A percentile compares a stretch with the other conserved stretches of the same genome.
These are phyloP conservation scores for Actinostola sp. DNA, from an alignment of 92 coral and sea anemone genomes.

Conservation along the genomic window DNA sequence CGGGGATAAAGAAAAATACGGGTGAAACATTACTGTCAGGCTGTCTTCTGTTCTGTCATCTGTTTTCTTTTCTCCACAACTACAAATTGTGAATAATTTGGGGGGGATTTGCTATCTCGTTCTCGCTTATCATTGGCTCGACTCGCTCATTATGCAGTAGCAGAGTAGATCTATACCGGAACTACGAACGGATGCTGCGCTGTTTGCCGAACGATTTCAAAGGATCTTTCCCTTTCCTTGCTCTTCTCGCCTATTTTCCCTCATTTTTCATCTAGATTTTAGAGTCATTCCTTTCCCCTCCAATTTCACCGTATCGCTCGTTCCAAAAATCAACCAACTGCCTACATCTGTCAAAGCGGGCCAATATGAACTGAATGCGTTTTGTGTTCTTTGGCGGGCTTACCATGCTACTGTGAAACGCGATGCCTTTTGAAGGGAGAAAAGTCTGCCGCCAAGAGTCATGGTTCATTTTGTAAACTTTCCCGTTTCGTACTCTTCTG, in stretches of 20 bases:
- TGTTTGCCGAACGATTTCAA: conserved; percentile 74
- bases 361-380: conserved; percentile 24
- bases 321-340: conserved; percentile 20
- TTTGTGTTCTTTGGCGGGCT: conserved; percentile 17
- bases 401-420: conserved; percentile 1
- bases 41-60: conserved; percentile 10
- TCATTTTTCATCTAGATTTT: conserved; percentile 28
- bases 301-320: conserved; percentile 23
- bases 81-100: conserved; percentile 70
- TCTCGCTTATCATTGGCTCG: conserved; percentile 59
- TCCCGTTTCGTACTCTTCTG: not conserved
- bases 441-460: conserved; percentile 23
- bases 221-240: conserved; percentile 42
- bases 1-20: not conserved
- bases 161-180: conserved; percentile 86
- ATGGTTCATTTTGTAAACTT: conserved; percentile 20
- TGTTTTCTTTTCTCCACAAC: conserved; percentile 41
- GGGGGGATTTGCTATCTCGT: conserved; percentile 71
- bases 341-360: conserved; percentile 27
- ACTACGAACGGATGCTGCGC: conserved; percentile 89
- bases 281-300: conserved; percentile 25
- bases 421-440: conserved; percentile 24
- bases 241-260: conserved; percentile 24
- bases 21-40: not conserved
- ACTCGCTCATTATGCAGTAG: conserved; percentile 66